phyloP scores from a whole-genome alignment of 2,113 vertebrate genomes.

The Caracal caracal region DNA sequence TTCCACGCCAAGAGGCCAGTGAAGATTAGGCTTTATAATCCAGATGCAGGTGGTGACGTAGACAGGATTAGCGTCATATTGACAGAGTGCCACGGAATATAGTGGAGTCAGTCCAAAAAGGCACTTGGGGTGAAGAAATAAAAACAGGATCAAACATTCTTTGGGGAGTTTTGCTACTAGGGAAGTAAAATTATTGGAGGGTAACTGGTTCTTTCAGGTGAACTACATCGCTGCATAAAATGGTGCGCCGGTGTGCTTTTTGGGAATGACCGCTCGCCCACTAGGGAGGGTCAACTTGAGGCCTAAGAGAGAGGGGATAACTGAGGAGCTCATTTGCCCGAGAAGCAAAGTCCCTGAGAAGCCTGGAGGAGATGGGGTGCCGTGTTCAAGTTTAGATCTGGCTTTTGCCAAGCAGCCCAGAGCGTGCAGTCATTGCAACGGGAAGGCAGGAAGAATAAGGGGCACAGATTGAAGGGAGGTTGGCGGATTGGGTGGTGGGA shows the following conservation, averaged over 20 bases:
- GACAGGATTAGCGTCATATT: neutral
- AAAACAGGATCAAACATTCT: neutral
- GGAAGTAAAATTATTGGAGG: neutral
- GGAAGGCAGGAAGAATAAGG: neutral
- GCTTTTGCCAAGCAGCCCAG: neutral
- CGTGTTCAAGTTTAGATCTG: neutral
- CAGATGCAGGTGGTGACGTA: neutral
- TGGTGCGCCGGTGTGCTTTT: accelerated
- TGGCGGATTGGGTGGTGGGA: neutral
- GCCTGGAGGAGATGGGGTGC: neutral
- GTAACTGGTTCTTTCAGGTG: too few species aligned
- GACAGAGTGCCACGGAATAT: neutral
- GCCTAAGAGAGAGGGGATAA: neutral
- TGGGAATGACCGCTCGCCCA: neutral
- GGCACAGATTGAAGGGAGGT: neutral
- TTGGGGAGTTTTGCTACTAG: neutral
- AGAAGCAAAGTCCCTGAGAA: neutral
- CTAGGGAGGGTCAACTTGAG: neutral
- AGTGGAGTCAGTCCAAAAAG: neutral
- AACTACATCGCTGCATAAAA: accelerated
- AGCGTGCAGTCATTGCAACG: neutral
- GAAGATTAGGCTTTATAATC: neutral
- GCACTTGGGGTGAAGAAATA: neutral
- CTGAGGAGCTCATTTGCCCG: neutral
- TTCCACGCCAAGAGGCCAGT: neutral